Evolutionary conservation across 1,140 invertebrate species (phyloP), one percentile per base, ranked within the genome.

Genomic region (Mylabris phalerata): DNA sequence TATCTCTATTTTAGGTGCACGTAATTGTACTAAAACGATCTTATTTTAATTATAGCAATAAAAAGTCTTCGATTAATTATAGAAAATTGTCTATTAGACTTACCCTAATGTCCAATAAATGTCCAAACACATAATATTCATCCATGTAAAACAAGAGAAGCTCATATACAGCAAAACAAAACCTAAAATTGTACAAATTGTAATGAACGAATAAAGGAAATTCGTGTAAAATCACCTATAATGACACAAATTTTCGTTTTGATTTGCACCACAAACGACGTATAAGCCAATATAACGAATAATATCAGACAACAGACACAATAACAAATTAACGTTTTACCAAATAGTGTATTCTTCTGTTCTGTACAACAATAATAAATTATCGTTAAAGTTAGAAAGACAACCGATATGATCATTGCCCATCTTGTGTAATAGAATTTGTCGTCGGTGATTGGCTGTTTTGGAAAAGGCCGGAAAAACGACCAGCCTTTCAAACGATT

Each of bases 41-140:
- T 42, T n/a, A 42, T 42, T 42, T 5, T 45, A 11, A 25, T 45
- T 45, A 9, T 11, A 3, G 2, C 25, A 10, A 48, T 19, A 40
- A 57, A 44, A 50, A 32, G 26, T 19, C 45, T 26, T 24, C 10
- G 10, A 7, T 42, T 42, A n/a, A 42, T 42, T 32, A 32, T 32
- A 32, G 32, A 32, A 32, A 1, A 32, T 42, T 45, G 7, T 19
- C 19, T 19, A 57, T 32, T 57, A 69, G 39, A 75, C 80, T 84
- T 77, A 89, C 87, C 86, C 86, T 74, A 90, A 89, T 50, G 91
- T 92, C 78, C 86, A 85, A 83, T 87, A 93, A 68, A 92, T 89
- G 72, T 94, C 90, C 70, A 91, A 86, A 65, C 90, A 90, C 84
- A 93, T 93, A 42, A 92, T 84, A 73, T 89, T 90, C 69, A 95